phyloP scores from a whole-genome alignment of 2,888 invertebrate species.

The Heliconius ismenius region DNA sequence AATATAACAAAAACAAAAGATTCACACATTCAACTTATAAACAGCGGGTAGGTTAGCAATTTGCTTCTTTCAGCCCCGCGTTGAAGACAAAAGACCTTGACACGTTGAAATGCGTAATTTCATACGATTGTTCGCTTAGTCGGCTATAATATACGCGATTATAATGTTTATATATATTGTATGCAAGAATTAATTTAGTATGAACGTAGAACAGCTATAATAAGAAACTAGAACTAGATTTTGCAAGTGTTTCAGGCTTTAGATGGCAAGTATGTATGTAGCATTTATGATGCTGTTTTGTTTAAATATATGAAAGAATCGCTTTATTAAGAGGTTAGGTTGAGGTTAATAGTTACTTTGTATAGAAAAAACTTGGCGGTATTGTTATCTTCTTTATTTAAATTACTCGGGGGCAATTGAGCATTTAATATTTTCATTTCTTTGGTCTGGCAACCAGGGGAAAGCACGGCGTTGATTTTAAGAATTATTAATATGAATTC shows the following conservation, averaged over 20 bases:
- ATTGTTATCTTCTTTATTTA: background rate
- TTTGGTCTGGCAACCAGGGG: background rate
- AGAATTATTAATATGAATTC: too few relatives aligned
- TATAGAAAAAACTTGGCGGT: background rate
- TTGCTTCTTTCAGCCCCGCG: slow-evolving; percentile 21
- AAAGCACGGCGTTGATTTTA: background rate
- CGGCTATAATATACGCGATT: slow-evolving; percentile 5
- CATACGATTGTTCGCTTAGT: slow-evolving; percentile 30
- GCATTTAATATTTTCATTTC: background rate
- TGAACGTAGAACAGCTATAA: slow-evolving; percentile 6
- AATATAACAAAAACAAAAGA: slow-evolving; percentile 6
- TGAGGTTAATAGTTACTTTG: slow-evolving; percentile 1
- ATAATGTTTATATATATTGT: background rate
- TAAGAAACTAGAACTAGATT: slow-evolving; percentile 31
- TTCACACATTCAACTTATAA: slow-evolving; percentile 3
- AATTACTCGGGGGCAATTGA: background rate
- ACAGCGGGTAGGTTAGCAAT: slow-evolving; percentile 11
- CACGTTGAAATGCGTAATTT: slow-evolving; percentile 37
- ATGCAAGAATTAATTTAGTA: slow-evolving; percentile 12
- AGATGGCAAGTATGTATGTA: slow-evolving; percentile 12
- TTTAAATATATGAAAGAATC: slow-evolving; percentile 18
- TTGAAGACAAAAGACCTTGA: slow-evolving; percentile 46
- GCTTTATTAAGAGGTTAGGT: slow-evolving; percentile 6
- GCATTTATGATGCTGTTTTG: slow-evolving; percentile 1
- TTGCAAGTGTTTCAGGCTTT: slow-evolving; percentile 24